These are phyloP conservation scores for Lasioglossum calceatum DNA, from an alignment of 2,888 invertebrate species.

Conservation along the genomic window DNA sequence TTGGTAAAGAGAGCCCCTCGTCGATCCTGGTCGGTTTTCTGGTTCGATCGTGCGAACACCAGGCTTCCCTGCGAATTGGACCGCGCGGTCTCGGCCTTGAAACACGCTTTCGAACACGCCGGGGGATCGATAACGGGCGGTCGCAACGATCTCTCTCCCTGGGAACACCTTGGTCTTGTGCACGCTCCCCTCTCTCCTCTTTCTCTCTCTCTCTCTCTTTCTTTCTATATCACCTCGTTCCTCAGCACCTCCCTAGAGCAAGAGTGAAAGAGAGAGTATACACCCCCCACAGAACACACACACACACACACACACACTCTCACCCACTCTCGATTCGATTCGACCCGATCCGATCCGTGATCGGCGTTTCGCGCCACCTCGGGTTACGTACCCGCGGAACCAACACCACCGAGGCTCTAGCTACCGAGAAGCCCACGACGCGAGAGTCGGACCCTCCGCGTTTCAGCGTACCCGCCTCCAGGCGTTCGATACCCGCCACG, in stretches of 20 bases:
- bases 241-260: not conserved
- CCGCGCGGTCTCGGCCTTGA: slow-evolving; percentile 52
- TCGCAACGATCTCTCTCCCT: slow-evolving; percentile 23
- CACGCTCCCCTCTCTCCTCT: not conserved
- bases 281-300: not conserved
- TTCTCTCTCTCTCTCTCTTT: slow-evolving; percentile 1
- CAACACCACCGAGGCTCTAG: slow-evolving; percentile 10
- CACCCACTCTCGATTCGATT: not conserved
- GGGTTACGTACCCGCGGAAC: slow-evolving; percentile 14
- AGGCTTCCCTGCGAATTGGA: not conserved
- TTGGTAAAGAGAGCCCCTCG: slow-evolving; percentile 30
- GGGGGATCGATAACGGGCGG: slow-evolving; percentile 52
- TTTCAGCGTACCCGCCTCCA: slow-evolving; percentile 34
- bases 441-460: not conserved
- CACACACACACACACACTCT: slow-evolving; percentile 3
- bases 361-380: slow-evolving; percentile 8
- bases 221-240: not conserved
- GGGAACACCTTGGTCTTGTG: slow-evolving; percentile 15
- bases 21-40: not conserved
- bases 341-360: not conserved
- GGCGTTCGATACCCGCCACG: slow-evolving; percentile 24
- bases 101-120: slow-evolving; percentile 43
- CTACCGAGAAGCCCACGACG: not conserved
- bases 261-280: not conserved
- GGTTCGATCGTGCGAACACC: slow-evolving; percentile 16